These are phyloP conservation scores for Styela plicata DNA, from an alignment of 23 tunicate genomes.

Conservation along the genomic window DNA sequence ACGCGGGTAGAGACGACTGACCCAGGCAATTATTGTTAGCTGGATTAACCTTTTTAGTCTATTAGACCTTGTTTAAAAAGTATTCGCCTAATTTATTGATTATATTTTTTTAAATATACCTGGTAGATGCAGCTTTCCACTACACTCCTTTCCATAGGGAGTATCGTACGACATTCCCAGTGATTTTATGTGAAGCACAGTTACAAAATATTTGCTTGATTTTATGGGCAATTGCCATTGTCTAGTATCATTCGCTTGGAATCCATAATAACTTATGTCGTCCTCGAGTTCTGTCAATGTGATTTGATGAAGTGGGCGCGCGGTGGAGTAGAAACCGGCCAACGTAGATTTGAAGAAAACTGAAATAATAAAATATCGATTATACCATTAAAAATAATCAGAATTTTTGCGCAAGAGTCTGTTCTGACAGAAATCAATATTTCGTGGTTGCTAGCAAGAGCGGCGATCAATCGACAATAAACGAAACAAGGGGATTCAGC, in stretches of 20 bases:
- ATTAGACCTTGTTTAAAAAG: no score
- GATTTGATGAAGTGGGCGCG: neutral
- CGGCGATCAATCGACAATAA: no score
- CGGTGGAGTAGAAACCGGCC: neutral
- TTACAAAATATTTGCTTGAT: neutral
- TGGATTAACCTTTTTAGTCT: no score
- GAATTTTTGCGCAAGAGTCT: no score
- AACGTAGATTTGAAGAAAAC: neutral
- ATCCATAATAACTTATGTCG: neutral
- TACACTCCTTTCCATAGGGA: neutral
- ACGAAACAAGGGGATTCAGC: no score
- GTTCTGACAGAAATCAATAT: no score
- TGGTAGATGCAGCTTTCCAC: neutral
- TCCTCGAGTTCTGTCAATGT: neutral
- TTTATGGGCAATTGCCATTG: neutral
- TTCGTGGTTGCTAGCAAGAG: no score
- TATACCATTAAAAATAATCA: no score
- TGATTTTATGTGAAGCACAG: neutral
- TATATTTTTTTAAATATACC: no score
- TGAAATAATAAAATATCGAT: neutral
- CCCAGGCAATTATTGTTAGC: no score
- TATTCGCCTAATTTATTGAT: no score
- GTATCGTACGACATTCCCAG: neutral
- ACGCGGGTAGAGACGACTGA: no score
- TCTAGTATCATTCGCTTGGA: neutral